Evolutionary conservation across 2,113 vertebrate species (phyloP).

Genomic region (Sakesphorus luctuosus): DNA sequence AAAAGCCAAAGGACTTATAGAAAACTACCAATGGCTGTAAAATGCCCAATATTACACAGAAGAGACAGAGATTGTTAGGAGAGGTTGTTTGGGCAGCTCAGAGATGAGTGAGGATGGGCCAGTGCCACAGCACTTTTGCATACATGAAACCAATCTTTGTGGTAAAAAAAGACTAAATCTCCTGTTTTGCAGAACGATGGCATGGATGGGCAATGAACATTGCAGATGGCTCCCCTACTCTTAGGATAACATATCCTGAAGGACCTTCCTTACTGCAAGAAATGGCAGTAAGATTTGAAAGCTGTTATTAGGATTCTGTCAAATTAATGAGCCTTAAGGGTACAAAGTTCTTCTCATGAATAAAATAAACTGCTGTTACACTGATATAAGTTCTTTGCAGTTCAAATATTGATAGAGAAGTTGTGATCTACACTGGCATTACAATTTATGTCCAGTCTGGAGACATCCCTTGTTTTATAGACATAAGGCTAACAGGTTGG

Average conservation of each 20-base stretch:
- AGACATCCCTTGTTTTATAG: constrained; percentile 66
- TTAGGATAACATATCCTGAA: not conserved
- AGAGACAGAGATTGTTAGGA: not conserved
- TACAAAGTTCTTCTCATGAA: constrained; percentile 29
- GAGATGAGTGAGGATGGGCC: not conserved
- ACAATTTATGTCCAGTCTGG: constrained; percentile 62
- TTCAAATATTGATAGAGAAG: constrained; percentile 66
- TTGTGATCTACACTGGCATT: constrained; percentile 41
- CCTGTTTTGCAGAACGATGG: not conserved
- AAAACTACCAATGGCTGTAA: not conserved
- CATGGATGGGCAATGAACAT: not conserved
- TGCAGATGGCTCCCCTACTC: not conserved
- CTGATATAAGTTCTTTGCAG: constrained; percentile 35
- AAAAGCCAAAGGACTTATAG: not conserved
- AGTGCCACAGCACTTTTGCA: not conserved
- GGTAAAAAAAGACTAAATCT: not conserved
- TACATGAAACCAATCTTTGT: not conserved
- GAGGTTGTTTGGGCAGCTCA: not conserved
- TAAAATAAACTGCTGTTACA: constrained; percentile 35
- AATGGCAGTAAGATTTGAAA: constrained; percentile 37
- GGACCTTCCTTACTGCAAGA: not conserved
- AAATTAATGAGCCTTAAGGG: constrained; percentile 58
- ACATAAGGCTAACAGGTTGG: constrained; percentile 63
- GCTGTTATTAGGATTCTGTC: constrained; percentile 23
- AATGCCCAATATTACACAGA: accelerated